A percentile compares a stretch with the other conserved stretches of the same genome.
Conservation (phyloP, 1,140 invertebrate species). For the Drosophila nannoptera region DNA sequence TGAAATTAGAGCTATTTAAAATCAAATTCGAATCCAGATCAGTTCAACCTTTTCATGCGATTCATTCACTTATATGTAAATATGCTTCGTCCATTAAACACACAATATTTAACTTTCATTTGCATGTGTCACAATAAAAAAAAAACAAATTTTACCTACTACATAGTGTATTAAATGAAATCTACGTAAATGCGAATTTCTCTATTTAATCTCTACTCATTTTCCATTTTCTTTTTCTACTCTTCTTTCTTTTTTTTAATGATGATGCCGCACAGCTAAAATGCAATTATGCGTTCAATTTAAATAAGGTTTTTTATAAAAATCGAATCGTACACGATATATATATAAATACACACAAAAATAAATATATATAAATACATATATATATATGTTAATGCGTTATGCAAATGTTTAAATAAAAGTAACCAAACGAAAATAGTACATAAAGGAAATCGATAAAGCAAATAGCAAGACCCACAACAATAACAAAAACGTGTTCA, state of each 20-base stretch:
- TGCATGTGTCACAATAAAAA: conserved; percentile 16
- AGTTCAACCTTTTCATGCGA: neutral
- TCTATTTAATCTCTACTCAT: conserved; percentile 39
- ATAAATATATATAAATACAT: conserved; percentile 15
- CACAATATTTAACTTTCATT: conserved; percentile 19
- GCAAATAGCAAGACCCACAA: conserved; percentile 15
- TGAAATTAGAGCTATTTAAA: neutral
- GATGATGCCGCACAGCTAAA: conserved; percentile 47
- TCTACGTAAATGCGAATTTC: conserved; percentile 44
- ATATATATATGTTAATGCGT: conserved; percentile 30
- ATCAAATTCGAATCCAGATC: neutral
- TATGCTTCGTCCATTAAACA: neutral
- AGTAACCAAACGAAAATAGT: conserved; percentile 41
- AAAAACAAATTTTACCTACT: conserved; percentile 4
- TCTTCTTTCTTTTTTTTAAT: too few species aligned
- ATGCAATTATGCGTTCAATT: conserved; percentile 50
- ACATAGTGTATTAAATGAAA: conserved; percentile 28
- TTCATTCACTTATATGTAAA: neutral
- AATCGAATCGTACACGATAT: conserved; percentile 40
- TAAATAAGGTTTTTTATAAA: conserved; percentile 45
- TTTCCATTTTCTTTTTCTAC: neutral
- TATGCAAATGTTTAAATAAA: conserved; percentile 65
- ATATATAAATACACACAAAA: neutral
- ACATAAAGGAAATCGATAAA: conserved; percentile 24
- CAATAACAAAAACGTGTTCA: conserved; percentile 63